Conservation (phyloP, 2,113 vertebrate genomes). For the Nestor notabilis region DNA sequence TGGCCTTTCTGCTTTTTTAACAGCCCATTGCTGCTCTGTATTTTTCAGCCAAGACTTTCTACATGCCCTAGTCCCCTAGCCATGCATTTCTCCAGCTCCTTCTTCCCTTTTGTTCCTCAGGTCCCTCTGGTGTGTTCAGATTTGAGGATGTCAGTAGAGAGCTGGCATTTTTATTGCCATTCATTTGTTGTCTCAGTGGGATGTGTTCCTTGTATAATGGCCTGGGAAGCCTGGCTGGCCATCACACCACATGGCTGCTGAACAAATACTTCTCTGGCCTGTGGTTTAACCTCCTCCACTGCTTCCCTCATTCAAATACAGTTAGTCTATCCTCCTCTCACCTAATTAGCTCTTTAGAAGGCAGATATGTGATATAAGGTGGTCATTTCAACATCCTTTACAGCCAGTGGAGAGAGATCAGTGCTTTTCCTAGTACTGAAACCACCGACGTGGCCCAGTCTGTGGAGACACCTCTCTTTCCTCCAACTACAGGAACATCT, state of each 20-base stretch:
- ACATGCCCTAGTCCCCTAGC: neutral
- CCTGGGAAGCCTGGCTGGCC: neutral
- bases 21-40: neutral
- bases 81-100: neutral
- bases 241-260: rapidly evolving
- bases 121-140: neutral
- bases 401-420: neutral
- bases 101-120: neutral
- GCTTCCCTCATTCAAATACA: neutral
- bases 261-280: neutral
- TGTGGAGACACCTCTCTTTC: neutral
- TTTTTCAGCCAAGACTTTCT: neutral
- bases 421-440: neutral
- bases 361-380: neutral
- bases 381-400: neutral
- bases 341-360: neutral
- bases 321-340: neutral
- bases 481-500: neutral
- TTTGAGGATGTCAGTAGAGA: neutral
- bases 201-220: neutral
- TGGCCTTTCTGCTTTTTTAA: neutral
- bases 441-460: too few relatives aligned
- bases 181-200: neutral
- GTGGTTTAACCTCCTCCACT: neutral
- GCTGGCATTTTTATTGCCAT: neutral